Conservation (phyloP, 2,113 vertebrate species). For the Calidris pugnax region DNA sequence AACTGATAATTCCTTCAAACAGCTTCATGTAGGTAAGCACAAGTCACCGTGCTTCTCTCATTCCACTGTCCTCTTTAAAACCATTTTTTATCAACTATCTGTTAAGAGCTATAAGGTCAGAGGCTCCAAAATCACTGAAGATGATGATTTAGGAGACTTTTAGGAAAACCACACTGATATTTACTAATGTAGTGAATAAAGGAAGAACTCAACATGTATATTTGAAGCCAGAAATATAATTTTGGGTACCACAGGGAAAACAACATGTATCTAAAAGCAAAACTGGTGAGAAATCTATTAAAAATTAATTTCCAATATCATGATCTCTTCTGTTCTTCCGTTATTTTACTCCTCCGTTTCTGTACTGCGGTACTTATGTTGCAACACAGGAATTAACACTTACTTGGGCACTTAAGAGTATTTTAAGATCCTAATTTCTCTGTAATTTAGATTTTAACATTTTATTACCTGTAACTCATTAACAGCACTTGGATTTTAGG, state of each 20-base stretch:
- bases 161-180: background rate
- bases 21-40: background rate
- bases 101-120: background rate
- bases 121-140: background rate
- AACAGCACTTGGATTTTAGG: background rate
- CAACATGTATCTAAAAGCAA: background rate
- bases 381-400: background rate
- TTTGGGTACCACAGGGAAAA: background rate
- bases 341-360: background rate
- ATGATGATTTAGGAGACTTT: background rate
- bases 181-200: background rate
- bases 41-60: background rate
- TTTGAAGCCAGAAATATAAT: background rate
- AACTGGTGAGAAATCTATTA: background rate
- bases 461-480: background rate
- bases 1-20: background rate
- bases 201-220: background rate
- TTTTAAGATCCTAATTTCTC: background rate
- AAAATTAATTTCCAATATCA: background rate
- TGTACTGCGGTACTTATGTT: background rate
- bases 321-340: background rate
- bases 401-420: background rate
- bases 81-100: background rate
- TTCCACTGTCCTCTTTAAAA: background rate
- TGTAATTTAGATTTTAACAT: background rate